Evolutionary conservation across 2,888 invertebrate genomes (phyloP), one percentile per base, ranked within the genome.

Genomic region (Abscondita cerata): DNA sequence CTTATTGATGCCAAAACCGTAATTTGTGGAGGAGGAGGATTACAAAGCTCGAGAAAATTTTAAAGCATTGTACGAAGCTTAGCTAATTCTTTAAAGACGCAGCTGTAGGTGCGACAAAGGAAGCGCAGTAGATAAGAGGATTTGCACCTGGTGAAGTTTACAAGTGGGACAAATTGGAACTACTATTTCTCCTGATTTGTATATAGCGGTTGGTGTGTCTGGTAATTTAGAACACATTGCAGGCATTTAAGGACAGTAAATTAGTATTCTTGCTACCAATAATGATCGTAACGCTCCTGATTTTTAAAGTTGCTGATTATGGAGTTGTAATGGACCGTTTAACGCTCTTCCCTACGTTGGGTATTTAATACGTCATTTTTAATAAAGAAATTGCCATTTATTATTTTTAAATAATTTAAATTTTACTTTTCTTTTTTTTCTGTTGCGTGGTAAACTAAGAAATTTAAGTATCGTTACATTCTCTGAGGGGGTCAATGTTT

Each of bases 141-240:
- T 98, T 90, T 80, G 96, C 96, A 11, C 89, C 97, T 44, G 98
- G n/a, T n/a, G 97, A 79, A 97, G 98, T 78, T 83, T 97, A 81
- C 97, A 98, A 84, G 91, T 96, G 67, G 97, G 97, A 12, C 97
- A 98, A 82, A 98, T 97, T 1, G 97, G 97, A 75, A 97, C 96
- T 82, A 96, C 96, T 78, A 95, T 97, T 16, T 96, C 97, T 0
- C 97, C 97, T 93, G 93, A 97, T 68, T 83, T 97, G 72, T 97
- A 98, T 80, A 90, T 97, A 44, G 97, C 96, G 12, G 91, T 98
- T 25, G 97, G 96, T 53, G 97, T 98, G 74, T 96, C 96, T 44
- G 97, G 97, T 33, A 97, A 97, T 48, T 97, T 97, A 76, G 96
- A 98, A 81, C 97, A 98, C 84, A 86, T 98, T 73, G 97, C 97